These are phyloP conservation scores for Erebia ligea DNA, from an alignment of 2,888 invertebrate species.

Conservation along the genomic window DNA sequence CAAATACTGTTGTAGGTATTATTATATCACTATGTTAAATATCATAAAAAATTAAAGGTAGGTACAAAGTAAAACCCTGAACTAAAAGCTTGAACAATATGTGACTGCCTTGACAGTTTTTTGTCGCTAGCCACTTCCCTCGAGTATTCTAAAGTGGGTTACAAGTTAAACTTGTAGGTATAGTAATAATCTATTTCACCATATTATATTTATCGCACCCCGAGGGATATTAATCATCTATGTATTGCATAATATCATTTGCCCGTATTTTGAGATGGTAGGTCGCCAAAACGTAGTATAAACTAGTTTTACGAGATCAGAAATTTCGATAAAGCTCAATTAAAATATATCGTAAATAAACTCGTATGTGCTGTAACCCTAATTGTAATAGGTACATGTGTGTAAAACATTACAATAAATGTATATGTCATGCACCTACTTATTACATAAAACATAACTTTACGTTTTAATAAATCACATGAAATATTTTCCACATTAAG, in stretches of 20 bases:
- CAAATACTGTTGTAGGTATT: not conserved
- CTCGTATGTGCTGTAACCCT: conserved; percentile 18
- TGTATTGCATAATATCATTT: conserved; percentile 23
- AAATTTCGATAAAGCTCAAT: conserved; percentile 24
- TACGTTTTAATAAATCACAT: too few relatives aligned
- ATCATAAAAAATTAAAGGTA: not conserved
- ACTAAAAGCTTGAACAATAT: conserved; percentile 5
- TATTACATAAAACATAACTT: too few relatives aligned
- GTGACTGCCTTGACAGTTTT: conserved; percentile 14
- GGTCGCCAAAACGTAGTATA: conserved; percentile 26
- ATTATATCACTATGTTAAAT: not conserved
- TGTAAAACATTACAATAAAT: not conserved
- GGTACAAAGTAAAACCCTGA: not conserved
- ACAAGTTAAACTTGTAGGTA: not conserved
- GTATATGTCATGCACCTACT: not conserved
- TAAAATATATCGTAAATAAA: conserved; percentile 19
- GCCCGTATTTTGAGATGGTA: conserved; percentile 30
- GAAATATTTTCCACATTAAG: too few relatives aligned
- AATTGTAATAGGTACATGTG: not conserved
- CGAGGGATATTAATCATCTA: conserved; percentile 24
- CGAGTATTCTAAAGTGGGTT: conserved; percentile 1
- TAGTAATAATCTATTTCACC: conserved; percentile 2
- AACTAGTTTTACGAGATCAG: conserved; percentile 36
- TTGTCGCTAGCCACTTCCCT: conserved; percentile 1
- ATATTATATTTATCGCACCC: conserved; percentile 29